Base-by-base conservation (phyloP, 2,888 invertebrate genomes). In the Mongoloraphidia duomilia region DNA sequence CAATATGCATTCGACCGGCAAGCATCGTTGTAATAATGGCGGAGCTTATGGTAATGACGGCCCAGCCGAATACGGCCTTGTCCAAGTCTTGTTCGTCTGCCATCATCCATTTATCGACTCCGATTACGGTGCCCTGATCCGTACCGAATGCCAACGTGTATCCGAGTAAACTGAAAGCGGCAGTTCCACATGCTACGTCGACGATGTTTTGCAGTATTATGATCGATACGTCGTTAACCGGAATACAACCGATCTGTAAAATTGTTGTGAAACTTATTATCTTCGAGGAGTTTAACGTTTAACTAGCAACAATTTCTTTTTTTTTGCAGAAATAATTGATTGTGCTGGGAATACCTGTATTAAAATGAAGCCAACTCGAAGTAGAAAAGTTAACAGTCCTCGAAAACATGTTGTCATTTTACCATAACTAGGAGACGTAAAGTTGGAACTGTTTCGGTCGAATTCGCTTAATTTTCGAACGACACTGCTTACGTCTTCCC, bases 121-220 rank as follows among this genome's bases (percentile, higher is more conserved):
- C 60, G 34, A 62, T 52, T 3, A 63, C 36, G 26, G 60, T 59
- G 8, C 41, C 49, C 0, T 53, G 14, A 37, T 61, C 59, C n/a
- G 57, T 58, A 38, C 62, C 63, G 51, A 62, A 65, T 9, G 65
- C 60, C 35, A 67, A 41, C n/a, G 59, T 53, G 36, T 56, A 61
- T 34, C 67, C 67, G 3, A 62, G 36, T 10, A 63, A 44, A 3
- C 58, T 44, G 49, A 62, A 68, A 2, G 59, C 56, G 8, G 64
- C n/a, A 3, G 62, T 64, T 5, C 58, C 55, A 46, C 59, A 57
- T 8, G 58, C 59, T 8, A 67, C 55, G 46, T 68, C 68, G 1
- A 65, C 41, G 12, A 65, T 53, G 51, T 68, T 68, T 11, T 66
- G 62, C 3, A 67, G 56, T 2, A 67, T 51, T 13, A 68, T 63